phyloP scores from a whole-genome alignment of 2,113 vertebrate species.

The Shinisaurus crocodilurus region DNA sequence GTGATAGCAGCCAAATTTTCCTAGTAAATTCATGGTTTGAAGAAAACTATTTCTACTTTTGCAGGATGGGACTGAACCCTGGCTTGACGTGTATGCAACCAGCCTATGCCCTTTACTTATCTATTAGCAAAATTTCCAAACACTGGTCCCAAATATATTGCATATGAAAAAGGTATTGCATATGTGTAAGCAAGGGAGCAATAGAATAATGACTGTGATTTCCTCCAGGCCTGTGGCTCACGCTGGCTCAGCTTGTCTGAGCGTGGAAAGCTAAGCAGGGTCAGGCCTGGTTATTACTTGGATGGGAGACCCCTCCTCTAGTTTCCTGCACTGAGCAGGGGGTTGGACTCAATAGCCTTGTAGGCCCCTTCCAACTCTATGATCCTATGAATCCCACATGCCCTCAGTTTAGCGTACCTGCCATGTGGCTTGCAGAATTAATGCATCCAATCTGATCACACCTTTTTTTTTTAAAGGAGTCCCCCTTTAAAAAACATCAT shows the following conservation, averaged over 20 bases:
- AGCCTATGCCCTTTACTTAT: background rate
- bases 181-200: background rate
- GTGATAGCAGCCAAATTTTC: background rate
- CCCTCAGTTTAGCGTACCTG: background rate
- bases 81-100: background rate
- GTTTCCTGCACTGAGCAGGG: too few relatives aligned
- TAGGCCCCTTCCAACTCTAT: too few relatives aligned
- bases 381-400: too few relatives aligned
- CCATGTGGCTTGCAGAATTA: background rate
- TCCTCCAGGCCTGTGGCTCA: too few relatives aligned
- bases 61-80: background rate
- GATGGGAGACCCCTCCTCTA: too few relatives aligned
- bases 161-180: background rate
- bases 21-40: background rate
- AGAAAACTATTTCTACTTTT: background rate
- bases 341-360: too few relatives aligned
- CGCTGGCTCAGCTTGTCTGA: too few relatives aligned
- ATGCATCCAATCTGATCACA: background rate
- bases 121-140: background rate
- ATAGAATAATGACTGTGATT: background rate
- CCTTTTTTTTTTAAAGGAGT: background rate
- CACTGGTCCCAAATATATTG: background rate
- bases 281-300: too few relatives aligned
- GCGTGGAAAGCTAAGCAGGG: too few relatives aligned
- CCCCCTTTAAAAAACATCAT: background rate